phyloP scores from a whole-genome alignment of 1,140 invertebrate species.

The Colletes latitarsis region DNA sequence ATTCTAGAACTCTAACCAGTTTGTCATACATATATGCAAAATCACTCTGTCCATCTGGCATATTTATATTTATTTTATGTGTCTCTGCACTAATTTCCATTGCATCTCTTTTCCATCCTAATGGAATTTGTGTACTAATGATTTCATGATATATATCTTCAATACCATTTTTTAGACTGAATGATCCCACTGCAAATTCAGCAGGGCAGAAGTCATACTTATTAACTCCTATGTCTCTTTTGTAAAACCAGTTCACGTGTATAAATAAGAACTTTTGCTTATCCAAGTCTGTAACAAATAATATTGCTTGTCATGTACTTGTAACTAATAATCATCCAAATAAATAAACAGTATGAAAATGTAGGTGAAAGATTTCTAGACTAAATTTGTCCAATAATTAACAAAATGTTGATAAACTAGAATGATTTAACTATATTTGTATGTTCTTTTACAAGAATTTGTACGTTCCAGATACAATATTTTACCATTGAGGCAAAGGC shows the following conservation, averaged over 20 bases:
- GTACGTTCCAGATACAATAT: no score
- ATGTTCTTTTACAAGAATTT: no score
- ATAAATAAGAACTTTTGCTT: conserved; percentile 75
- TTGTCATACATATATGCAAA: conserved; percentile 37
- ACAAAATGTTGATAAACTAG: no score
- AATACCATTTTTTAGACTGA: conserved; percentile 81
- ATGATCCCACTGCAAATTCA: conserved; percentile 76
- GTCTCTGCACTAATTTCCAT: conserved; percentile 77
- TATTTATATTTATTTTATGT: conserved; percentile 80
- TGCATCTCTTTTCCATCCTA: conserved; percentile 81
- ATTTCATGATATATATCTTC: conserved; percentile 80
- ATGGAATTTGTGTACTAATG: conserved; percentile 79
- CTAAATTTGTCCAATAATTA: no score
- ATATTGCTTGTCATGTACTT: neutral
- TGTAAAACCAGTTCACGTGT: conserved; percentile 78
- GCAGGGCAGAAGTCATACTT: conserved; percentile 74
- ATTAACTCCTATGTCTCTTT: conserved; percentile 51
- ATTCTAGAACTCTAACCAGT: conserved; percentile 23
- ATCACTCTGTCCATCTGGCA: conserved; percentile 63
- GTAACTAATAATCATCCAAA: neutral
- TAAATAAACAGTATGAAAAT: no score
- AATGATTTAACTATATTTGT: no score
- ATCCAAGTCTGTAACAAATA: conserved; percentile 58
- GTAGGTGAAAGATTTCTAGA: no score
- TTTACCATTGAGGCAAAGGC: no score